Percentiles rank a stretch among this genome's conserved stretches.
These are phyloP conservation scores for Peucedramus taeniatus DNA, from an alignment of 2,113 vertebrate species.

Conservation along the genomic window DNA sequence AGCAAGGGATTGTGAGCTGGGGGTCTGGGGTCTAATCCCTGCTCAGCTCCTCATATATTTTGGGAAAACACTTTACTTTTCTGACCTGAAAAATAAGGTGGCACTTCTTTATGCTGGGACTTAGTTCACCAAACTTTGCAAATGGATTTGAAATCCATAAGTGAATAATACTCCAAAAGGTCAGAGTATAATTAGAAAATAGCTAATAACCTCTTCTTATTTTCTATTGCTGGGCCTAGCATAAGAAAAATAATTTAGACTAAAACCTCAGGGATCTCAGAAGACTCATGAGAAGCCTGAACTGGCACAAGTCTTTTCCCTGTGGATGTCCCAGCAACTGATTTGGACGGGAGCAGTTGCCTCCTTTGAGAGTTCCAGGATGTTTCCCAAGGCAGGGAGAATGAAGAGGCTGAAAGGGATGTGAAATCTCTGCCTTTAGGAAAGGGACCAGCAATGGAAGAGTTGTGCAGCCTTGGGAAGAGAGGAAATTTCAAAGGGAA, in stretches of 20 bases:
- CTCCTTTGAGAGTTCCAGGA: not conserved
- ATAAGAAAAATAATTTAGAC: not conserved
- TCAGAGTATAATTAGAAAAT: conserved; percentile 9
- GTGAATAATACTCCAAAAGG: not conserved
- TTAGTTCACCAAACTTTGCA: not conserved
- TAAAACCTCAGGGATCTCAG: not conserved
- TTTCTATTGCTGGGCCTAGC: not conserved
- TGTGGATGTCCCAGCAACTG: not conserved
- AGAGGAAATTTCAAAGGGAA: not conserved
- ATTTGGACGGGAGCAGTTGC: not conserved
- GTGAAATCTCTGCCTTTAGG: fast-evolving
- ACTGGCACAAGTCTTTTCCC: not conserved
- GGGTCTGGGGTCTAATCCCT: conserved; percentile 13
- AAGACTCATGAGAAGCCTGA: not conserved
- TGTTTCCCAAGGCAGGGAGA: not conserved
- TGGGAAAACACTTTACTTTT: not conserved
- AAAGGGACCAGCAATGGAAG: not conserved
- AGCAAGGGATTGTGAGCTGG: conserved; percentile 14
- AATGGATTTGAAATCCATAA: not conserved
- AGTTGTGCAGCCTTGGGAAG: not conserved
- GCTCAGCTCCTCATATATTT: conserved; percentile 9
- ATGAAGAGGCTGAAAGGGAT: not conserved
- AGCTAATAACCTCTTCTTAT: not conserved
- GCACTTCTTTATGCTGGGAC: not conserved
- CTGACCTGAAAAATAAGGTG: conserved; percentile 9